A percentile compares a stretch with the other conserved stretches of the same genome.
Evolutionary conservation across 2,888 invertebrate genomes (phyloP).

Genomic region (Mimumesa dahlbomi): DNA sequence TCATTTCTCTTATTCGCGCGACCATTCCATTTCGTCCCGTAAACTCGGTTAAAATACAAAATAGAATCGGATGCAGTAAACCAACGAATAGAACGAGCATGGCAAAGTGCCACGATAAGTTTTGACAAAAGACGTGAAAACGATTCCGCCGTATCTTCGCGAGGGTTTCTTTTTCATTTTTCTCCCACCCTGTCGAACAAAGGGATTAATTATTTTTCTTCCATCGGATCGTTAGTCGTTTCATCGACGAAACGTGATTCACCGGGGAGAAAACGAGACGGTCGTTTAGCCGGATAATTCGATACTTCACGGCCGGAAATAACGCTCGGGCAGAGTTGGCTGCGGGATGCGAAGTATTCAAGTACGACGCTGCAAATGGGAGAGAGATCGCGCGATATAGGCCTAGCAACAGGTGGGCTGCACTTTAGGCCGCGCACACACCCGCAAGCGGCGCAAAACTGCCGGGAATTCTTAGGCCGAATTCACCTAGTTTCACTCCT

Average conservation of each 20-base stretch:
- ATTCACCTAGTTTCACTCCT: no score
- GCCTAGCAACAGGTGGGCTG: conserved; percentile 75
- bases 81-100: no score
- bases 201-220: conserved; percentile 9
- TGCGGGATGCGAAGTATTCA: conserved; percentile 28
- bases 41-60: no score
- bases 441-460: conserved; percentile 4
- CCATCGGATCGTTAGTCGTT: not conserved
- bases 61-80: no score
- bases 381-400: conserved; percentile 57
- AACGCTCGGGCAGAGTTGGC: conserved; percentile 24
- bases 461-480: conserved; percentile 16
- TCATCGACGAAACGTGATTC: conserved; percentile 1
- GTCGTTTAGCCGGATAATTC: conserved; percentile 39
- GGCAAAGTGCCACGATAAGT: no score
- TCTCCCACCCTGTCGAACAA: no score
- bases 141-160: no score
- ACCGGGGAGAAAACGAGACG: not conserved
- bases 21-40: no score
- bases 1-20: no score
- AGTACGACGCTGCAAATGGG: conserved; percentile 43
- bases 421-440: conserved; percentile 55
- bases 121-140: no score
- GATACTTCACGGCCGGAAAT: conserved; percentile 39
- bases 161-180: not conserved